phyloP scores from a whole-genome alignment of 2,888 invertebrate genomes.

The Phyllotreta cruciferae region DNA sequence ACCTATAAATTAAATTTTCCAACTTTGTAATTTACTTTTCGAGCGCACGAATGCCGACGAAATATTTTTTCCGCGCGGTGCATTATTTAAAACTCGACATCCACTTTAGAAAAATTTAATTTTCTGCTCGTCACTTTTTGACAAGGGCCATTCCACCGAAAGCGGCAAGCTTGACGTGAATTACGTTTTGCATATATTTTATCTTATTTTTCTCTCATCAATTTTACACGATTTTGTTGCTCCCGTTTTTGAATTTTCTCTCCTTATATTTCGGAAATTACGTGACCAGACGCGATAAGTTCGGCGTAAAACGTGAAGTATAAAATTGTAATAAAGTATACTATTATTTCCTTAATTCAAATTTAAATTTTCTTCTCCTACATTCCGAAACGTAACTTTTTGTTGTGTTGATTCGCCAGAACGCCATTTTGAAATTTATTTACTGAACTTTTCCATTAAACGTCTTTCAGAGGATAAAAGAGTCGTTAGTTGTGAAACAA shows the following conservation, averaged over 20 bases:
- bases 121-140: conserved; percentile 3
- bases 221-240: not conserved
- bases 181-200: conserved; percentile 6
- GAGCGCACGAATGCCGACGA: not conserved
- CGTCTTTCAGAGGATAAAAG: conserved; percentile 5
- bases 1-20: not conserved
- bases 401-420: conserved; percentile 4
- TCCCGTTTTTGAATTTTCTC: conserved; percentile 1
- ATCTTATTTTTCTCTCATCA: conserved; percentile 8
- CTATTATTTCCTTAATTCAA: not conserved
- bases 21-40: conserved; percentile 9
- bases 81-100: conserved; percentile 10
- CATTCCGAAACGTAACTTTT: not conserved
- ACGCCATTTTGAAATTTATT: conserved; percentile 5
- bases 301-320: not conserved
- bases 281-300: not conserved
- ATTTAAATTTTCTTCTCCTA: not conserved
- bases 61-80: conserved; percentile 1
- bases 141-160: not conserved
- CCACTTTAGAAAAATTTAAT: conserved; percentile 9
- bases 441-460: conserved; percentile 15
- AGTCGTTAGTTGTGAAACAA: conserved; percentile 9
- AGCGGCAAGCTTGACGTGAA: conserved; percentile 8
- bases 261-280: not conserved
- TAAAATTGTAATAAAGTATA: no score